A percentile compares a stretch with the other conserved stretches of the same genome.
Evolutionary conservation across 2,113 vertebrate species (phyloP).

Genomic region (Bungarus multicinctus): DNA sequence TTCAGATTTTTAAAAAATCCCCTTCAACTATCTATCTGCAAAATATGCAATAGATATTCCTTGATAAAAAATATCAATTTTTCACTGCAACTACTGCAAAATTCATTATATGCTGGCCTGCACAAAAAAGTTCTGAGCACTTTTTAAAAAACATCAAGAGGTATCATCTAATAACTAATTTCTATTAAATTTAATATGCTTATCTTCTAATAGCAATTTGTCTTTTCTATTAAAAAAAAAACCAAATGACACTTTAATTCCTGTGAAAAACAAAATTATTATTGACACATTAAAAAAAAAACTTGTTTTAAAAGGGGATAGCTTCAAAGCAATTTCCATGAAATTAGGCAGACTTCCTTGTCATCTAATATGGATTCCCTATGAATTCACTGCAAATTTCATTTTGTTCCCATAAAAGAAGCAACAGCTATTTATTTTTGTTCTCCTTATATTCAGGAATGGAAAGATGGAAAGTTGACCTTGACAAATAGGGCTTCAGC

Average conservation of each 20-base stretch:
- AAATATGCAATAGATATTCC: not conserved
- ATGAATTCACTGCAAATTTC: not conserved
- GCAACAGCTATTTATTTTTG: not conserved
- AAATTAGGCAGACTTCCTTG: not conserved
- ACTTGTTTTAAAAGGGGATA: not conserved
- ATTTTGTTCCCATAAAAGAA: not conserved
- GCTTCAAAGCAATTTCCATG: not conserved
- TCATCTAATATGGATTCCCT: not conserved
- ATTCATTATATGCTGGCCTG: not conserved
- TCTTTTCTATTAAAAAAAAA: not conserved
- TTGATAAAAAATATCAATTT: not conserved
- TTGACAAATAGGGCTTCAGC: not conserved
- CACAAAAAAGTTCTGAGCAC: not conserved
- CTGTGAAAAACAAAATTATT: not conserved
- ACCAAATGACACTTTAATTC: not conserved
- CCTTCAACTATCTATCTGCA: not conserved
- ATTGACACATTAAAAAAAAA: not conserved
- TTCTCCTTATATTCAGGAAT: not conserved
- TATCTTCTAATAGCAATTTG: not conserved
- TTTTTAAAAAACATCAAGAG: not conserved
- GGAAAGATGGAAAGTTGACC: not conserved
- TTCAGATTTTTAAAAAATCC: not conserved
- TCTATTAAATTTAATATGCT: not conserved
- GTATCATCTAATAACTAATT: not conserved
- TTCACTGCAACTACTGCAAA: not conserved